Base-by-base conservation (phyloP, 2,113 vertebrate genomes). In the Spermophilus dauricus region DNA sequence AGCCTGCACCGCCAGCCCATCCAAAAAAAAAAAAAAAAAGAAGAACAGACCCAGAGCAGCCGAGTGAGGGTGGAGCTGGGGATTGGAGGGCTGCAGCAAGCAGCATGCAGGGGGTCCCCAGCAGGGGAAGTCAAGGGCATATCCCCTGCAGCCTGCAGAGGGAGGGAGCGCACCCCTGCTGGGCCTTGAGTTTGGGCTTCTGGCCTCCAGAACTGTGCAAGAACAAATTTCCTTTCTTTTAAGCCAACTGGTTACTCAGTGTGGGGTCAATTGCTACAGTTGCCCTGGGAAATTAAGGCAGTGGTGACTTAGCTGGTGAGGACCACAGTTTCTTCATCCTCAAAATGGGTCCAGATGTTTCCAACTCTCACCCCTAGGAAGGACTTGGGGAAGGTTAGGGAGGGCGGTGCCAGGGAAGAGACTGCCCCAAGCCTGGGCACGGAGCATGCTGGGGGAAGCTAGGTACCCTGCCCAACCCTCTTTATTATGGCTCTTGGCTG, bases 401-500 rank as follows among this genome's bases (percentile, higher is more conserved):
- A 26, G 39, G 34, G 8, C 34, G 14, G 80, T 18, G 17, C 45
- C 67, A 69, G 1, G 28, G 12, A 37, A n/a, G 48, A 53, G 12
- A 14, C 30, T 3, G 32, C 28, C 63, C 17, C 45, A 89, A 42
- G 22, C 76, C 26, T 7, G 16, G 76, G 0, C 8, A 1, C 20
- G 14, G 13, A 77, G 39, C 65, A 30, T 45, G 9, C 10, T 14
- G 4, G 0, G 2, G 77, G 56, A 56, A 39, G 42, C 61, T 34
- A 67, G 37, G 42, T 13, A 2, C 17, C 10, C 8, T 2, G 5
- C 13, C 1, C 37, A 42, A 28, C 10, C 8, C n/a, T 5, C 0
- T 37, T 76, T 67, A 11, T 8, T 5, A 85, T 4, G 18, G 26
- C 65, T 70, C 20, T 24, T 20, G 37, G 22, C 58, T 1, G 0